Evolutionary conservation across 2,888 invertebrate genomes (phyloP).

Genomic region (Agrypnus murinus): DNA sequence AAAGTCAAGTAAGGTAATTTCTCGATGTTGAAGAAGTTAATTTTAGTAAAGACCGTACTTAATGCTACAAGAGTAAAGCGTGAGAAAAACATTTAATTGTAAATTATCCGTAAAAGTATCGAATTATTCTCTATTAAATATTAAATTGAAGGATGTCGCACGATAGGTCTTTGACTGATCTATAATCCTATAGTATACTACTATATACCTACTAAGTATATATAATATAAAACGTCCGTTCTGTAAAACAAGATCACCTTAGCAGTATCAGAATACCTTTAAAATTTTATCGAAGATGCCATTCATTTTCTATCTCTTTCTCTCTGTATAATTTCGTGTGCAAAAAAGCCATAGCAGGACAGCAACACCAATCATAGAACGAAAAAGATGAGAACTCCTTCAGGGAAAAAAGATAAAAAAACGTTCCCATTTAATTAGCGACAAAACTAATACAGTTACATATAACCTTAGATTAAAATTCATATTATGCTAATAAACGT

Average conservation of each 20-base stretch:
- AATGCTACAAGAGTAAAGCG: too few relatives aligned
- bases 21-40: too few relatives aligned
- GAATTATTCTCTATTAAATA: too few relatives aligned
- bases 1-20: too few relatives aligned
- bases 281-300: constrained; percentile 27
- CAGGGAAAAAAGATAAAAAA: constrained; percentile 2
- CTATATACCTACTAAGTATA: too few relatives aligned
- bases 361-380: not conserved
- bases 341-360: constrained; percentile 12
- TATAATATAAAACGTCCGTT: not conserved
- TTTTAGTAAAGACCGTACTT: too few relatives aligned
- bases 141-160: too few relatives aligned
- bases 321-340: too few relatives aligned
- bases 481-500: constrained; percentile 27
- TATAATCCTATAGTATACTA: not conserved
- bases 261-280: constrained; percentile 21
- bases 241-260: constrained; percentile 17
- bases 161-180: constrained; percentile 23
- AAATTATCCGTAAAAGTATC: too few relatives aligned
- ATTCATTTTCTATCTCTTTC: not conserved
- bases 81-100: too few relatives aligned
- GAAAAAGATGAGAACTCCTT: too few relatives aligned
- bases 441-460: constrained; percentile 27
- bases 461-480: constrained; percentile 27
- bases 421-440: constrained; percentile 29